Conservation (phyloP, 2,888 invertebrate genomes). For the Nephrocerus scutellatus region DNA sequence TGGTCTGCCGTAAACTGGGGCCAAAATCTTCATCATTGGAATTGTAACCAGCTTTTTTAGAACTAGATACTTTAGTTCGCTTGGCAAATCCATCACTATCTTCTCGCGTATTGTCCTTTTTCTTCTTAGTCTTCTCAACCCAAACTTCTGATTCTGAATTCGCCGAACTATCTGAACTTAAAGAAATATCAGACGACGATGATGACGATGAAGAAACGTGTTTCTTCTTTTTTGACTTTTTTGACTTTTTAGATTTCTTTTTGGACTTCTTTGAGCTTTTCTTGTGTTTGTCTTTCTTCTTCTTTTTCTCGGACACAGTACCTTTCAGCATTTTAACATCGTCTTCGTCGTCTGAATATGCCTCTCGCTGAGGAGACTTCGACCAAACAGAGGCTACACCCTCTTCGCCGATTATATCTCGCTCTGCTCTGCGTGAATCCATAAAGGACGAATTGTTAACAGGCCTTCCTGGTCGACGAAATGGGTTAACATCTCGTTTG, state of each 20-base stretch:
- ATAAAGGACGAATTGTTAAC: conserved; percentile 35
- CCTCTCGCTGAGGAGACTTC: conserved; percentile 65
- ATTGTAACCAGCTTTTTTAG: no score
- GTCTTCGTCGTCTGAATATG: conserved; percentile 42
- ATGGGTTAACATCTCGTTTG: conserved; percentile 27
- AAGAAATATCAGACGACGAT: no score
- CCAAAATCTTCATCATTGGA: conserved; percentile 54
- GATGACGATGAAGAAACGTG: no score
- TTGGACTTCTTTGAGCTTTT: conserved; percentile 42
- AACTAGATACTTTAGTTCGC: neutral
- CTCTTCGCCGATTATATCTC: conserved; percentile 66
- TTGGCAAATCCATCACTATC: conserved; percentile 15
- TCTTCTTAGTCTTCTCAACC: conserved; percentile 32
- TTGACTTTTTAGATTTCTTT: conserved; percentile 49
- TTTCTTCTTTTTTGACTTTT: conserved; percentile 30
- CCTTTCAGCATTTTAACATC: conserved; percentile 30
- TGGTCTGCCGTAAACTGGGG: conserved; percentile 63
- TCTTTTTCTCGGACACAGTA: conserved; percentile 35
- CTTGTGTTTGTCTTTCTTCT: conserved; percentile 24
- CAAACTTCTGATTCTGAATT: conserved; percentile 18
- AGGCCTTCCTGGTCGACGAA: conserved; percentile 19
- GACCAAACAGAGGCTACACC: conserved; percentile 68
- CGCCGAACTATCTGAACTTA: conserved; percentile 27
- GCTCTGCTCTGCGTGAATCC: conserved; percentile 63
- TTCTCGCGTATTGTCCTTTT: conserved; percentile 28